These are phyloP conservation scores for Idaea dimidiata DNA, from an alignment of 2,888 invertebrate genomes.

Conservation along the genomic window DNA sequence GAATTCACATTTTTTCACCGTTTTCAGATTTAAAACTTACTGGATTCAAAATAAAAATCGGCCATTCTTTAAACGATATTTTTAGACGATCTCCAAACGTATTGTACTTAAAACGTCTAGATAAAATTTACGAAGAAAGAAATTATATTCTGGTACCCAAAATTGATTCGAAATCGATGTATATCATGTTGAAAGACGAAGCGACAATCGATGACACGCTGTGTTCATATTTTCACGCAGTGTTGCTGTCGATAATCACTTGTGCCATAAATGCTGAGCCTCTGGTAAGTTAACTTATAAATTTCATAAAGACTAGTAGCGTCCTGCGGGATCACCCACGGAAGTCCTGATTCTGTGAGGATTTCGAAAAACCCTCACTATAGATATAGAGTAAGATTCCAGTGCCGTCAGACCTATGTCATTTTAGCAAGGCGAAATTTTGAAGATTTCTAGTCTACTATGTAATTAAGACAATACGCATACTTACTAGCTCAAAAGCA, in stretches of 20 bases:
- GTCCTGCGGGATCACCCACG: too few relatives aligned
- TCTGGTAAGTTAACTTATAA: slow-evolving; percentile 41
- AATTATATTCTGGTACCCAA: slow-evolving; percentile 80
- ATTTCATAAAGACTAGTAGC: not conserved
- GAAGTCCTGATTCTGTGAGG: too few relatives aligned
- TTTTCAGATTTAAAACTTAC: slow-evolving; percentile 80
- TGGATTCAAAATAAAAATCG: slow-evolving; percentile 83
- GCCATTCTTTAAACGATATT: slow-evolving; percentile 73
- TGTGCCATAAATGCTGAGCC: slow-evolving; percentile 53
- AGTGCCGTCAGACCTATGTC: too few relatives aligned
- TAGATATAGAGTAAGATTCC: too few relatives aligned
- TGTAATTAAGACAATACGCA: too few relatives aligned
- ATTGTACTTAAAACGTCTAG: slow-evolving; percentile 55
- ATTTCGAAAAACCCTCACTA: too few relatives aligned
- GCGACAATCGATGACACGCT: slow-evolving; percentile 79
- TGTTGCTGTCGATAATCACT: slow-evolving; percentile 65
- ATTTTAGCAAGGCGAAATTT: too few relatives aligned
- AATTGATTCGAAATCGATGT: slow-evolving; percentile 66
- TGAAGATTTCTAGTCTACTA: too few relatives aligned
- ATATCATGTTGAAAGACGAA: slow-evolving; percentile 79
- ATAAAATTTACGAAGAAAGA: slow-evolving; percentile 65
- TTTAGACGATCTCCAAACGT: slow-evolving; percentile 34
- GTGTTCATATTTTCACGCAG: slow-evolving; percentile 85
- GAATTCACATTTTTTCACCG: not conserved
- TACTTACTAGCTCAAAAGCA: too few relatives aligned